phyloP scores from a whole-genome alignment of 2,888 invertebrate species.

The Hedychridium roseum region DNA sequence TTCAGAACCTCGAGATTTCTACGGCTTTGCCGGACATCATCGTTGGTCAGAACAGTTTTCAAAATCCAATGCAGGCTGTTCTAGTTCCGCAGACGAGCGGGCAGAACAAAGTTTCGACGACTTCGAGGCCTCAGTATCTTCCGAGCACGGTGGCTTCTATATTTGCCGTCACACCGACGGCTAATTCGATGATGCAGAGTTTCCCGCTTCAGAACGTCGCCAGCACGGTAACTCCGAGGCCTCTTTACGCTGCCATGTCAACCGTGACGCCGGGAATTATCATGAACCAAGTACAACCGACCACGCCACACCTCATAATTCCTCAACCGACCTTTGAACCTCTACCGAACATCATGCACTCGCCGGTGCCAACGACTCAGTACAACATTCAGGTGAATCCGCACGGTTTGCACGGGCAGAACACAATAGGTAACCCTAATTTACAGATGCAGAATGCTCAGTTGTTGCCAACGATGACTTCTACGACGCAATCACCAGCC shows the following conservation, averaged over 20 bases:
- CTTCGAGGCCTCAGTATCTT: conserved; percentile 40
- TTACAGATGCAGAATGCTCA: conserved; percentile 27
- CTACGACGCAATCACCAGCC: conserved; percentile 24
- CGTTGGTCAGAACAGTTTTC: conserved; percentile 53
- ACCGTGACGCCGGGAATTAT: too few relatives aligned
- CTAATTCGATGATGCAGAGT: conserved; percentile 31
- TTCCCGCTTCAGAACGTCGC: conserved; percentile 28
- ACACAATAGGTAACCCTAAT: conserved; percentile 22
- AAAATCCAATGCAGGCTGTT: conserved; percentile 48
- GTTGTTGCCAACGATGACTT: conserved; percentile 20
- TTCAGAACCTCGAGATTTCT: conserved; percentile 36
- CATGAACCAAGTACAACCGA: conserved; percentile 18
- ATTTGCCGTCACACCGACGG: conserved; percentile 41
- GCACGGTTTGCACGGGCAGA: conserved; percentile 47
- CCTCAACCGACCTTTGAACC: conserved; percentile 47
- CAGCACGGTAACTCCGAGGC: conserved; percentile 26
- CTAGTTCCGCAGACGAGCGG: conserved; percentile 38
- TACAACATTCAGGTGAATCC: conserved; percentile 47
- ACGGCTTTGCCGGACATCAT: conserved; percentile 52
- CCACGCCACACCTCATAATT: conserved; percentile 34
- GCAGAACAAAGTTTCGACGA: conserved; percentile 34
- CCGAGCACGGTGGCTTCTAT: conserved; percentile 49
- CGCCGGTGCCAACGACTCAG: conserved; percentile 28
- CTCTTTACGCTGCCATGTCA: conserved; percentile 29
- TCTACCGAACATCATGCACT: conserved; percentile 33